Conservation (phyloP, 1,140 invertebrate genomes). For the Triops longicaudatus region DNA sequence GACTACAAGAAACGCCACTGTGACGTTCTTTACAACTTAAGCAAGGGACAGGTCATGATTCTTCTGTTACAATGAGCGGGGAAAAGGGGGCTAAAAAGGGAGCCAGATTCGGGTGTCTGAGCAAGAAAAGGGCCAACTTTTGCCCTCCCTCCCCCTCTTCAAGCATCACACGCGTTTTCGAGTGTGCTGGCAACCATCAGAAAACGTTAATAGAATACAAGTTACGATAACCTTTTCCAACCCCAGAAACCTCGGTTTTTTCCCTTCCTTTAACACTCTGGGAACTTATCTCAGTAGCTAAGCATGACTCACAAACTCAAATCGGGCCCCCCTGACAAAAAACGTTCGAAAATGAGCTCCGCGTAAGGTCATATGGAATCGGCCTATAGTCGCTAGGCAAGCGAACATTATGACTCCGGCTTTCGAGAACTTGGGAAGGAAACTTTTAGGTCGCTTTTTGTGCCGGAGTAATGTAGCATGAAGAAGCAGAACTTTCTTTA, state of each 20-base stretch:
- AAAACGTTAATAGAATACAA: slow-evolving; percentile 13
- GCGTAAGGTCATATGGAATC: too few relatives aligned
- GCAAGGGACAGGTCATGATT: too few relatives aligned
- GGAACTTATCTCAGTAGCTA: neutral
- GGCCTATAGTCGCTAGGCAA: too few relatives aligned
- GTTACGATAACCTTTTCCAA: neutral
- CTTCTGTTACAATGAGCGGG: too few relatives aligned
- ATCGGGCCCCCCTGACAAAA: neutral
- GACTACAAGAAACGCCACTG: neutral
- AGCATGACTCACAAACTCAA: neutral
- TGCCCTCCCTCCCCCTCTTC: neutral
- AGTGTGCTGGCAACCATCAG: slow-evolving; percentile 7
- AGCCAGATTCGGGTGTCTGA: too few relatives aligned
- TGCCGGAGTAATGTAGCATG: neutral
- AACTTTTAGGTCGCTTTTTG: neutral
- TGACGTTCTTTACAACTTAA: too few relatives aligned
- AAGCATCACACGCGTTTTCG: neutral
- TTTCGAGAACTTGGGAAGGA: too few relatives aligned
- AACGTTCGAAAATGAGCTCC: too few relatives aligned
- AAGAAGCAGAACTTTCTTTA: neutral
- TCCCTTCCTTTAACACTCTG: neutral
- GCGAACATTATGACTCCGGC: too few relatives aligned
- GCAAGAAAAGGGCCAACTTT: too few relatives aligned
- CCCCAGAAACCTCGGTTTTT: neutral
- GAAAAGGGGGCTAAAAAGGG: too few relatives aligned